Conservation (phyloP, 2,113 vertebrate species). For the Butastur rufipennis region DNA sequence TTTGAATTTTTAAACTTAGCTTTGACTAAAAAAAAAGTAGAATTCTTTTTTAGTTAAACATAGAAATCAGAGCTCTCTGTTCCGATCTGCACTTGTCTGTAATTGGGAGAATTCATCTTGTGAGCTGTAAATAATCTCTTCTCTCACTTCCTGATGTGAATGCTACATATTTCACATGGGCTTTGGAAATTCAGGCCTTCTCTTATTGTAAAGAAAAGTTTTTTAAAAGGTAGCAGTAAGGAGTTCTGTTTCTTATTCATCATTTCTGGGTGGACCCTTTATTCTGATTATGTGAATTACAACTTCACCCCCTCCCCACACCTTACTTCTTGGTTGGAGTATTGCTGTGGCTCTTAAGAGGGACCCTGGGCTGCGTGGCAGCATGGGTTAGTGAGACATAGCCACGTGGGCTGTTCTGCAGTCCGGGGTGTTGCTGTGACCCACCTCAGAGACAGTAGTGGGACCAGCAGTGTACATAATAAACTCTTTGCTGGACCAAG, state of each 20-base stretch:
- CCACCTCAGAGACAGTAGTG: neutral
- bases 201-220: neutral
- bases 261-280: neutral
- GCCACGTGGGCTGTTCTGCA: neutral
- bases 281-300: neutral
- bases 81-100: neutral
- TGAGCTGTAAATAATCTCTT: neutral
- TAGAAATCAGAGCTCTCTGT: neutral
- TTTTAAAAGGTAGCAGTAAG: neutral
- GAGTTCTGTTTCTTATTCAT: neutral
- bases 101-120: neutral
- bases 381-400: rapidly evolving
- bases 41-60: neutral
- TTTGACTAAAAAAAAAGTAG: neutral
- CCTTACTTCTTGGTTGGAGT: rapidly evolving
- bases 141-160: neutral
- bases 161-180: neutral
- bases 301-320: neutral
- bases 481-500: neutral
- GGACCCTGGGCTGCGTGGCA: neutral
- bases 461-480: neutral
- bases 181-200: neutral
- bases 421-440: neutral
- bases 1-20: neutral
- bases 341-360: neutral